A percentile compares a stretch with the other conserved stretches of the same genome.
These are phyloP conservation scores for Linurgus olivaceus DNA, from an alignment of 2,797 vertebrate species.

Conservation along the genomic window DNA sequence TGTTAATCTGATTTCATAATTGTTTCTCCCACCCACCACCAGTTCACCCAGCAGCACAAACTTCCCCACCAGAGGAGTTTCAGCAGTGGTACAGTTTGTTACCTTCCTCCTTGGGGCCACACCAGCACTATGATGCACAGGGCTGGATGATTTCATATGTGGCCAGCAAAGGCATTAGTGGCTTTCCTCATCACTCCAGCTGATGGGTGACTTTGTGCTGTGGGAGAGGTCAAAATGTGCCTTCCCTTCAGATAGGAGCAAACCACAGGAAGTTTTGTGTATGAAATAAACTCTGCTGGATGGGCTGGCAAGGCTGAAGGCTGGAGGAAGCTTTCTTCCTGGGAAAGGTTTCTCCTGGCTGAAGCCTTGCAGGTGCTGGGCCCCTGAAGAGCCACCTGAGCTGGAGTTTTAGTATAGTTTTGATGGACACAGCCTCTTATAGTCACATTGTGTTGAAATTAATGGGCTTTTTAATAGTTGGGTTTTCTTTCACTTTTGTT, in stretches of 20 bases:
- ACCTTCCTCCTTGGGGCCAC: not conserved
- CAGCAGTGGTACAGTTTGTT: not conserved
- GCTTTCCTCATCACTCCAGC: not conserved
- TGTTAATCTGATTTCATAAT: not conserved
- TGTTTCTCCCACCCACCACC: not conserved
- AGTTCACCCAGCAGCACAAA: not conserved
- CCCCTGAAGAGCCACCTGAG: not conserved
- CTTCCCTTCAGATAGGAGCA: not conserved
- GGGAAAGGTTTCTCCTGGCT: not conserved
- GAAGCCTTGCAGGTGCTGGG: accelerated
- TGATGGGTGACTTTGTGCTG: not conserved
- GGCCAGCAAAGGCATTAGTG: not conserved
- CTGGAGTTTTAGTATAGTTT: not conserved
- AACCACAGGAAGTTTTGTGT: not conserved
- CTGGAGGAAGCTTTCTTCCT: not conserved
- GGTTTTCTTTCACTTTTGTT: conserved; percentile 39
- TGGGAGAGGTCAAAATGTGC: not conserved
- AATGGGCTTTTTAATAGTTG: not conserved
- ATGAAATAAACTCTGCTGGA: not conserved
- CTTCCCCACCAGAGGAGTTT: not conserved
- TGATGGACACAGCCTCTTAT: not conserved
- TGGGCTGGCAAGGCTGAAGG: not conserved
- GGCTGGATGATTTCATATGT: not conserved
- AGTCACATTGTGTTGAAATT: not conserved
- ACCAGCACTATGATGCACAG: not conserved